Base-by-base conservation (phyloP, 1,140 invertebrate species). In the Achroia grisella region DNA sequence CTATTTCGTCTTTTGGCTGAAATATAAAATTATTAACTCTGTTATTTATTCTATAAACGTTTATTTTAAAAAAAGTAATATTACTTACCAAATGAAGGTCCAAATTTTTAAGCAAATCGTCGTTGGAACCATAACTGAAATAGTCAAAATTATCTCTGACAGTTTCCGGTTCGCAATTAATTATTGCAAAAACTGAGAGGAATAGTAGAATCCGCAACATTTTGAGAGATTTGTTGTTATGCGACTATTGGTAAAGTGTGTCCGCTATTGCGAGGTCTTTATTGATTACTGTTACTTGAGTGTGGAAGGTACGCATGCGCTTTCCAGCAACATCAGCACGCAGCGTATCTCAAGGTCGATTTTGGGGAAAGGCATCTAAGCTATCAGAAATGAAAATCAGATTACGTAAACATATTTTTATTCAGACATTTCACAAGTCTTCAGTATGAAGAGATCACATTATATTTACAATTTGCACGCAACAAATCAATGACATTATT, bases 141-240 rank as follows among this genome's bases (percentile, higher is more conserved):
- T 82, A 85, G 48, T 85, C 81, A 13, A 78, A 75, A 37, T 78
- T 82, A 32, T 82, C 81, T 39, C 81, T 56, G 10, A 85, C 81
- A 17, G 75, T 75, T 57, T 85, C 81, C 12, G 81, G 81, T 52
- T 85, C 81, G 62, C 78, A 71, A 49, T 68, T 49, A 13, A 78
- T 54, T 17, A 64, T 62, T 37, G 55, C 39, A 28, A 73, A 51
- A 50, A 59, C 51, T 3, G 68, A 39, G 35, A 57, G 45, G 10
- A 73, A 62, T 28, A 79, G 48, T 31, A 73, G 39, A 49, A 61
- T 50, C 37, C 53, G 39, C 52, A 70, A 66, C 81, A 85, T 85
- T 68, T 71, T 81, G 14, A 8, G 23, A 48, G 52, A 57, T 64
- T 65, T 71, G 62, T 68, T 78, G 54, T 75, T 57, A 54, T 63